Evolutionary conservation across 2,113 vertebrate species (phyloP).

Genomic region (Dasypus novemcinctus): DNA sequence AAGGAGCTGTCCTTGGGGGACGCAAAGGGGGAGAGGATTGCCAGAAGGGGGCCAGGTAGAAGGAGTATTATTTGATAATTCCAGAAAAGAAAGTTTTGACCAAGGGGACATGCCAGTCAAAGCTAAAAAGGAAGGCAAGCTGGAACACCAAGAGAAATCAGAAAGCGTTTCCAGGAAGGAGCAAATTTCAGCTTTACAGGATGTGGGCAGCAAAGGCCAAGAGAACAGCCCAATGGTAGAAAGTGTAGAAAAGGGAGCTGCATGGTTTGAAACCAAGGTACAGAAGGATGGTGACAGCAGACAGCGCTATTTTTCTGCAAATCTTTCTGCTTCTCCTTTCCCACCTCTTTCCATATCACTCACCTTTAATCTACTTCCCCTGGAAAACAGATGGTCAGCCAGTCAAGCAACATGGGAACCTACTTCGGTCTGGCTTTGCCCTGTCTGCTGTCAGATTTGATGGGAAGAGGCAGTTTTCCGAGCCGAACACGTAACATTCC

Average conservation of each 20-base stretch:
- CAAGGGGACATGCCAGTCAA: background rate
- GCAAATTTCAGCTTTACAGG: accelerated
- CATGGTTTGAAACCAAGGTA: background rate
- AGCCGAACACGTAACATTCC: background rate
- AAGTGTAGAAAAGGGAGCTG: accelerated
- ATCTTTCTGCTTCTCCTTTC: background rate
- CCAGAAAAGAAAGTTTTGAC: background rate
- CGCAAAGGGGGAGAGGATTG: accelerated
- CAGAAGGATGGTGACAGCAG: background rate
- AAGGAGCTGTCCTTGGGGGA: background rate
- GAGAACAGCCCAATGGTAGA: background rate
- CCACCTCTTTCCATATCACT: background rate
- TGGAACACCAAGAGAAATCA: background rate
- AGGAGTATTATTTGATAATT: background rate
- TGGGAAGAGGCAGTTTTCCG: background rate
- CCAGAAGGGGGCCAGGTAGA: background rate
- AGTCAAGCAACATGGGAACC: background rate
- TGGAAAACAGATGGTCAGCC: background rate
- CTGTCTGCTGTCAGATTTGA: background rate
- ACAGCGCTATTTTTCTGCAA: background rate
- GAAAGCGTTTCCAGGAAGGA: background rate
- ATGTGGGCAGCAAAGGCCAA: background rate
- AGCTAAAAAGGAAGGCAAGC: background rate
- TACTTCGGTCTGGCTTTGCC: background rate
- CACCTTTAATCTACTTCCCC: background rate